These are phyloP conservation scores for Cheilosia grossa DNA, from an alignment of 2,888 invertebrate species.

Conservation along the genomic window DNA sequence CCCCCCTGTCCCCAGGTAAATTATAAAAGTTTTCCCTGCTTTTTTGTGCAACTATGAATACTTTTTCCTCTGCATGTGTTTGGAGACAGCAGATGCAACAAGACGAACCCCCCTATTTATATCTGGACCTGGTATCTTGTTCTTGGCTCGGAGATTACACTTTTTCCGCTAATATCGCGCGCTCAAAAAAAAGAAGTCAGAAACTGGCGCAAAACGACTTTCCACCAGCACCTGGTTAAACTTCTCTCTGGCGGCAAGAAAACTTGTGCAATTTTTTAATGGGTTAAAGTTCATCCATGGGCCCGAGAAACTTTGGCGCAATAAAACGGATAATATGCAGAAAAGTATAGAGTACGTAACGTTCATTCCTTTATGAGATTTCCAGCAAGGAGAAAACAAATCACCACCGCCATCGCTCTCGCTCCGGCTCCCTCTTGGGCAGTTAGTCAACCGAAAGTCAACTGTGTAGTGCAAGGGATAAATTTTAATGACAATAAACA, in stretches of 20 bases:
- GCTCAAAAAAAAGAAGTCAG: background rate
- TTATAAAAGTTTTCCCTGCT: constrained; percentile 53
- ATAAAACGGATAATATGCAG: constrained; percentile 72
- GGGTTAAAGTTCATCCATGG: constrained; percentile 68
- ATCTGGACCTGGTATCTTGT: constrained; percentile 15
- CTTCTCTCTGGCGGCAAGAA: constrained; percentile 29
- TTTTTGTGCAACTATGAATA: constrained; percentile 59
- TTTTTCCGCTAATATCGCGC: constrained; percentile 56
- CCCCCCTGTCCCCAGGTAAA: constrained; percentile 43
- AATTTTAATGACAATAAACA: constrained; percentile 75
- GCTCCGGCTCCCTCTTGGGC: constrained; percentile 54
- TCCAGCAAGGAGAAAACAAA: constrained; percentile 53
- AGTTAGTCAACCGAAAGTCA: constrained; percentile 73
- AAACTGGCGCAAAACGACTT: constrained; percentile 42
- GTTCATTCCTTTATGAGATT: constrained; percentile 51
- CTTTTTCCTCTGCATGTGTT: background rate
- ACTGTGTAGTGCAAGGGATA: constrained; percentile 69
- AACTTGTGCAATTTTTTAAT: constrained; percentile 60
- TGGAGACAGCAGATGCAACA: constrained; percentile 60
- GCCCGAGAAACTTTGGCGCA: constrained; percentile 43
- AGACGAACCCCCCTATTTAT: constrained; percentile 15
- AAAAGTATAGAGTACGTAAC: constrained; percentile 46
- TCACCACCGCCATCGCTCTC: constrained; percentile 37
- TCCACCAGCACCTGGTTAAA: constrained; percentile 54
- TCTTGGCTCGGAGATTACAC: constrained; percentile 40